These are phyloP conservation scores for Tokudaia tokunoshimensis DNA, from an alignment of 2,797 vertebrate genomes.

Conservation along the genomic window DNA sequence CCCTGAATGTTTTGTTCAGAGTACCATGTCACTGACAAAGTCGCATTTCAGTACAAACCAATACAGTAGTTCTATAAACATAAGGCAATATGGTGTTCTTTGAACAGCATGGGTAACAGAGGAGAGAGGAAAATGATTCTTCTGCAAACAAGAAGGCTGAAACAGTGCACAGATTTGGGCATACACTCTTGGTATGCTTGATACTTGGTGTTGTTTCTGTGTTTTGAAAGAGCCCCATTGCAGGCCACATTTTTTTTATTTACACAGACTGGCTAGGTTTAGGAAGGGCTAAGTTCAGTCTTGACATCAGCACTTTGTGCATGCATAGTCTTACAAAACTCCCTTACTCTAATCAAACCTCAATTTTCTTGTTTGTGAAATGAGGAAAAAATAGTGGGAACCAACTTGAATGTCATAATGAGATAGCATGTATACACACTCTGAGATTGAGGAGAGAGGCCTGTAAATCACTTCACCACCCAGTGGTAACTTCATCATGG, in stretches of 20 bases:
- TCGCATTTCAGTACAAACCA: neutral
- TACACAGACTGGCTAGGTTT: neutral
- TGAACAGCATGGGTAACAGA: neutral
- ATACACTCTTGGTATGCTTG: neutral
- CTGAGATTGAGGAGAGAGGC: neutral
- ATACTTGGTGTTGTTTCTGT: neutral
- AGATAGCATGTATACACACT: neutral
- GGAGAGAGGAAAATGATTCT: neutral
- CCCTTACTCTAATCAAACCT: neutral
- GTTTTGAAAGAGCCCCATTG: rapidly evolving
- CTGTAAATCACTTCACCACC: neutral
- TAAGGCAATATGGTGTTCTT: neutral
- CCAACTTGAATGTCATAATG: neutral
- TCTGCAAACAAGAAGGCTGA: neutral
- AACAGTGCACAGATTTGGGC: neutral
- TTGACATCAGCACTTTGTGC: neutral
- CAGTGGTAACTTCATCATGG: neutral
- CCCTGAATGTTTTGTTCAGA: neutral
- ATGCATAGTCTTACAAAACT: neutral
- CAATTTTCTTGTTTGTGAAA: slow-evolving; percentile 20
- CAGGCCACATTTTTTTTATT: neutral
- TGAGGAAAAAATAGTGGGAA: neutral
- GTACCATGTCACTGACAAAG: neutral
- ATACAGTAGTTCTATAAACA: neutral
- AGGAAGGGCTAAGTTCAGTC: neutral